Evolutionary conservation across 2,888 invertebrate species (phyloP).

Genomic region (Myathropa florea): DNA sequence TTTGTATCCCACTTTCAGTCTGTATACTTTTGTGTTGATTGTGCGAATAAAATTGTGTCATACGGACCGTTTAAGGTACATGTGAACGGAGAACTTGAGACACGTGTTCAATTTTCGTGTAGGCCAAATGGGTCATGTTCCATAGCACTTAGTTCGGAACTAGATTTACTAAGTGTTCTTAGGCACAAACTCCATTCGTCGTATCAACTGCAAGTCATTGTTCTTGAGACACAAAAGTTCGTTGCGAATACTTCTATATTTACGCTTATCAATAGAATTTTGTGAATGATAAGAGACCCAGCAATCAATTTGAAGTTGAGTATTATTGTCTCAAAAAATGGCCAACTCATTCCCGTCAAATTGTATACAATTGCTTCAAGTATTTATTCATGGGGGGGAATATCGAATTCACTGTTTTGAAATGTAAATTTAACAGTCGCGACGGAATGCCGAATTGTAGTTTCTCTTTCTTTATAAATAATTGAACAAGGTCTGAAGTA

Average conservation of each 20-base stretch:
- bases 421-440: slow-evolving; percentile 26
- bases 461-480: slow-evolving; percentile 11
- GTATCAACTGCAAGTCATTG: background rate
- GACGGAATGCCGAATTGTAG: slow-evolving; percentile 8
- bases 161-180: background rate
- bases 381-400: background rate
- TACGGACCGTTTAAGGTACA: too few species aligned
- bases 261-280: too few species aligned
- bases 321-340: background rate
- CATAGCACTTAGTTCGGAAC: background rate
- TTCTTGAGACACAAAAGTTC: background rate
- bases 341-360: background rate
- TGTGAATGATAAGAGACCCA: background rate
- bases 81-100: too few species aligned
- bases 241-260: background rate
- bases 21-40: too few species aligned
- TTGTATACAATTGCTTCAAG: background rate
- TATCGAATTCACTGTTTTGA: background rate
- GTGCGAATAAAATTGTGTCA: too few species aligned
- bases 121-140: background rate
- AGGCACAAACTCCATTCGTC: background rate
- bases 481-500: slow-evolving; percentile 25
- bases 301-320: background rate
- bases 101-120: background rate
- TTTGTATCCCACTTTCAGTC: too few species aligned